These are phyloP conservation scores for Coregonus sp. DNA, from an alignment of 2,797 vertebrate species.

Conservation along the genomic window DNA sequence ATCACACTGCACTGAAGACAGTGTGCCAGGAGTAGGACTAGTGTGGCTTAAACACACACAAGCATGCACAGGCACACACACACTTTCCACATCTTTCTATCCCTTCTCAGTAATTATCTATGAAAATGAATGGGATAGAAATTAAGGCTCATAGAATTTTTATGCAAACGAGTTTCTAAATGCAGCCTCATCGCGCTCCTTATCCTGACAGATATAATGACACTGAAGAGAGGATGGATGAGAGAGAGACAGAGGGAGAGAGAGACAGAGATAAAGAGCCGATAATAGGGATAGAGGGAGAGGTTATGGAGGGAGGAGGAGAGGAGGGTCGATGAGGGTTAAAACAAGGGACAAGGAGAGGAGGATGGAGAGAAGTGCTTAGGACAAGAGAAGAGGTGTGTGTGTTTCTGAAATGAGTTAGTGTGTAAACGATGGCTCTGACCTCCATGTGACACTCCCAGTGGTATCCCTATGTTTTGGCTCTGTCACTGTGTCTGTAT, in stretches of 20 bases:
- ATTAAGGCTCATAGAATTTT: conserved; percentile 52
- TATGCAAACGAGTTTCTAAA: conserved; percentile 59
- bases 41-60: background rate
- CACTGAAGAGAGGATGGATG: conserved; percentile 14
- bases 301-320: background rate
- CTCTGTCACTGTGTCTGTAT: background rate
- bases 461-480: background rate
- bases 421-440: conserved; percentile 7
- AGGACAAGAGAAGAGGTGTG: background rate
- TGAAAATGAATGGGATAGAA: conserved; percentile 47
- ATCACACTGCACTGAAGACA: background rate
- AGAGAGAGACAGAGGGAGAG: background rate
- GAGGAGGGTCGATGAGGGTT: background rate
- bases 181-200: conserved; percentile 28
- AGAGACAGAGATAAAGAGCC: background rate
- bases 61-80: background rate
- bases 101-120: conserved; percentile 36
- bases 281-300: background rate
- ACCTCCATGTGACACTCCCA: conserved; percentile 11
- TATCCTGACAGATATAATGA: conserved; percentile 37
- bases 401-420: background rate
- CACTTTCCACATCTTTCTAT: conserved; percentile 14
- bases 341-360: background rate
- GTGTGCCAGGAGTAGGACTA: background rate
- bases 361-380: background rate